Percentiles rank a stretch among this genome's conserved stretches.
Evolutionary conservation across 2,113 vertebrate species (phyloP).

Genomic region (Gobio gobio): DNA sequence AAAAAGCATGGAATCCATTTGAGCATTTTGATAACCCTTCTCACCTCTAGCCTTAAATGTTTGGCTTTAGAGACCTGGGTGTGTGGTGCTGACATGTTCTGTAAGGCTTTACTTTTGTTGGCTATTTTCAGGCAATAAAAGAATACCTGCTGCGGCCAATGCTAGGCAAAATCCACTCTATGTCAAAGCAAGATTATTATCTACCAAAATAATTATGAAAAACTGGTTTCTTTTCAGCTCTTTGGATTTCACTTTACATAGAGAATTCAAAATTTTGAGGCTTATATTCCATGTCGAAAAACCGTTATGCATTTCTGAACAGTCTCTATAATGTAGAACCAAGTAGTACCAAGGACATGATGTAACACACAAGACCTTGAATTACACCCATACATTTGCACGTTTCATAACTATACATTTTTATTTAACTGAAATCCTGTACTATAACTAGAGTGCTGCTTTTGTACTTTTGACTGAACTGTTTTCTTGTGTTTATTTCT

Average conservation of each 20-base stretch:
- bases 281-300: neutral
- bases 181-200: neutral
- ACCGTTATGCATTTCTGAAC: conserved; percentile 5
- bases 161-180: neutral
- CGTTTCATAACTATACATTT: too few relatives aligned
- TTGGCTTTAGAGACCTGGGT: conserved; percentile 26
- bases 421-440: too few relatives aligned
- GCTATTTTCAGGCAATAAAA: neutral
- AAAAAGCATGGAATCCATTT: conserved; percentile 40
- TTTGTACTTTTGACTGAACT: too few relatives aligned
- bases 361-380: conserved; percentile 26
- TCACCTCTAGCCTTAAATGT: conserved; percentile 51
- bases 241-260: neutral
- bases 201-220: neutral
- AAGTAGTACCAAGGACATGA: conserved; percentile 10
- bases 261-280: neutral
- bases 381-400: conserved; percentile 23
- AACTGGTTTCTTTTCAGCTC: neutral
- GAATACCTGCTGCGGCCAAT: neutral
- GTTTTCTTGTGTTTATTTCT: too few relatives aligned
- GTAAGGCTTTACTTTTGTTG: conserved; percentile 9
- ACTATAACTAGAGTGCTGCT: too few relatives aligned
- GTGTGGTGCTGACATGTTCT: conserved; percentile 40
- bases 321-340: conserved; percentile 10
- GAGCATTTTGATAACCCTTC: conserved; percentile 45